Conservation (phyloP, 2,888 invertebrate genomes). For the Macrophya annulata region DNA sequence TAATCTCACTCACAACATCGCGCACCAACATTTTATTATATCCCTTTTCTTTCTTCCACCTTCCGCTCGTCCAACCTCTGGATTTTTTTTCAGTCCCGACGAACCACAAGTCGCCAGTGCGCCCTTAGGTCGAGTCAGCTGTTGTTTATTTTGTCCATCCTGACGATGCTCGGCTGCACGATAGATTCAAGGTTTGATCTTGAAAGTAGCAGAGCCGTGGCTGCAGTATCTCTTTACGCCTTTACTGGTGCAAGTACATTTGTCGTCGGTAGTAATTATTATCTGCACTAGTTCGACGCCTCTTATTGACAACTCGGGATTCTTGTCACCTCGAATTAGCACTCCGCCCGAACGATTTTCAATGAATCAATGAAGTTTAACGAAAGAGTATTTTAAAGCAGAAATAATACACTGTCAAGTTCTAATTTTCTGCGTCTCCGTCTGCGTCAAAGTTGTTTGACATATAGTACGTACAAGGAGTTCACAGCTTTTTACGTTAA, state of each 20-base stretch:
- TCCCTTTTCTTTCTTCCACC: not conserved
- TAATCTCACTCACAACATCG: constrained; percentile 55
- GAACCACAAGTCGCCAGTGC: not conserved
- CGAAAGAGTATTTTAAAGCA: not conserved
- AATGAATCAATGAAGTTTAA: not conserved
- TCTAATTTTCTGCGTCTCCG: not conserved
- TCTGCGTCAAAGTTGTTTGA: not conserved
- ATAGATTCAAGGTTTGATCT: not conserved
- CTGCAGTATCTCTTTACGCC: not conserved
- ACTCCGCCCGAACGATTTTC: not conserved
- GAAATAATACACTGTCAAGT: not conserved
- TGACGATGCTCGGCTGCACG: constrained; percentile 6
- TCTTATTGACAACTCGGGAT: not conserved
- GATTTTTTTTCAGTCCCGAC: not conserved
- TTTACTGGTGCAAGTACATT: not conserved
- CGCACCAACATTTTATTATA: constrained; percentile 55
- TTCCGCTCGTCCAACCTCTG: not conserved
- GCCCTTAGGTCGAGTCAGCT: not conserved
- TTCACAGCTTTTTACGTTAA: not conserved
- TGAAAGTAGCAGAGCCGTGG: not conserved
- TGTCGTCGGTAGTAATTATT: not conserved
- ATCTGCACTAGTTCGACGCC: not conserved
- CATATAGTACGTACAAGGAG: too few species aligned
- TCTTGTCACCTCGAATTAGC: not conserved
- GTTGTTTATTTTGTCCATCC: not conserved